These are phyloP conservation scores for Xylota segnis DNA, from an alignment of 2,888 invertebrate genomes.

Conservation along the genomic window DNA sequence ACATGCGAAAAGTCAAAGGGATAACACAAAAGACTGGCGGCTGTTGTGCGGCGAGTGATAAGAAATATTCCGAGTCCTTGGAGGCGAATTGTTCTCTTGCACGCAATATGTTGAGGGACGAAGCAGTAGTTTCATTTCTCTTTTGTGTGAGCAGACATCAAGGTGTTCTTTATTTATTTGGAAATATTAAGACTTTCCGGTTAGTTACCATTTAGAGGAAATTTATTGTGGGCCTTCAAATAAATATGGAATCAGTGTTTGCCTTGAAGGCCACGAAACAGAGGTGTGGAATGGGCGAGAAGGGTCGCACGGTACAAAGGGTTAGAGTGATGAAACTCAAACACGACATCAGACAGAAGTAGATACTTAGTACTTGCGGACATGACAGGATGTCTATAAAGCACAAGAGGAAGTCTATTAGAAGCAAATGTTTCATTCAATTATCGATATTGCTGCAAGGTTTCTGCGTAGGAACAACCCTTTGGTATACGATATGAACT, in stretches of 20 bases:
- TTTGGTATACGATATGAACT: no score
- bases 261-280: background rate
- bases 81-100: constrained; percentile 12
- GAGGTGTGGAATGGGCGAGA: background rate
- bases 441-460: background rate
- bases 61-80: constrained; percentile 26
- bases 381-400: background rate
- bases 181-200: constrained; percentile 8
- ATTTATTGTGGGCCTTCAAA: constrained; percentile 29
- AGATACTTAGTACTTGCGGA: background rate
- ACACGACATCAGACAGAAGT: constrained; percentile 10
- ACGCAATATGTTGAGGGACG: constrained; percentile 29
- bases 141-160: background rate
- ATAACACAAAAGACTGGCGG: background rate
- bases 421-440: background rate
- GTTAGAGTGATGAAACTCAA: constrained; percentile 4
- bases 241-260: background rate
- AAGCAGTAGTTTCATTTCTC: background rate
- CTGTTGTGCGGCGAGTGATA: constrained; percentile 2
- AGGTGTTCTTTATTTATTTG: constrained; percentile 34
- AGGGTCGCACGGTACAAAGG: background rate
- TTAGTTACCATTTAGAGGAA: constrained; percentile 17
- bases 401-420: background rate
- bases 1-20: constrained; percentile 31
- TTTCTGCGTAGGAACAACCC: no score